Evolutionary conservation across 2,888 invertebrate genomes (phyloP), one percentile per base, ranked within the genome.

Genomic region (Lacanobia wlatinum): DNA sequence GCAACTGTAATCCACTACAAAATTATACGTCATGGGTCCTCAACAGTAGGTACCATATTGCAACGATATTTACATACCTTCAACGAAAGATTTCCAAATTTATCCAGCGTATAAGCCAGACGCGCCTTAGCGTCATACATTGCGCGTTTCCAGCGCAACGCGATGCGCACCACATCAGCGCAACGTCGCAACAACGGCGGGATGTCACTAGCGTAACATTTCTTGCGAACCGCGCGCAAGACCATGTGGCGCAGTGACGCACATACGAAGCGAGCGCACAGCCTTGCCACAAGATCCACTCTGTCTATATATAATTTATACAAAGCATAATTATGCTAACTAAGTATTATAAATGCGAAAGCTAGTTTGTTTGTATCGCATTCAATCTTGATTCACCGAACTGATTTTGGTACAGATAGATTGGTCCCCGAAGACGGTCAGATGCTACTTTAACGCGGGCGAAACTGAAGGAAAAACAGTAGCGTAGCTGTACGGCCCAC

Each of bases 41-140:
- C 9, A 21, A 50, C 9, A 18, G 18, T 18, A 50, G 28, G 6
- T 28, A 1, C 8, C n/a, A 48, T 48, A 8, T 7, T 48, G n/a
- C n/a, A 0, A 34, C 2, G 46, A 23, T 48, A 8, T 23, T 56
- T 18, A 56, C 75, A 12, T 56, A 94, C 95, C 92, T 94, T 95
- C 48, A 95, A 86, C 14, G 90, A 73, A 10, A 95, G 76, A 2
- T 62, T 38, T 3, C 92, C 93, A 21, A 88, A 86, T 0, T 70
- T 65, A 0, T 80, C 73, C 34, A 95, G 79, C 18, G 83, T 74
- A 85, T 89, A 94, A 0, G 94, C 95, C 50, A 95, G 90, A 0
- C 90, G 89, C 23, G 87, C 48, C n/a, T 87, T 75, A 7, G 92
- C 92, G 67, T 91, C 90, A 48, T 88, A 89, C 94, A 94, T 92